Conservation (phyloP, 2,888 invertebrate genomes). For the Epicampocera succincta region DNA sequence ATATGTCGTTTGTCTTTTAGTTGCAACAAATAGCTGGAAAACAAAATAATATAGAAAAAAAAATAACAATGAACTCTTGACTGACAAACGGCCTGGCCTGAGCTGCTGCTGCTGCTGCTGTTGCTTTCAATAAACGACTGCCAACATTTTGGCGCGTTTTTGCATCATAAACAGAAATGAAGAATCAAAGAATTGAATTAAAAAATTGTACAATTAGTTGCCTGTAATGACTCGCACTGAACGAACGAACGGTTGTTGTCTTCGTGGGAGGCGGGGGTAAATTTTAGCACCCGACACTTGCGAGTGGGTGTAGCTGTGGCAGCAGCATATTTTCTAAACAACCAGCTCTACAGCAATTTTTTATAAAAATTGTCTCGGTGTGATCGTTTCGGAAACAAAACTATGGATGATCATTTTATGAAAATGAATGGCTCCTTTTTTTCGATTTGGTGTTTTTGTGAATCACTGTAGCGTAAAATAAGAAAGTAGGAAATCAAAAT, state of each 20-base stretch:
- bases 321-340: neutral
- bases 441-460: too few species aligned
- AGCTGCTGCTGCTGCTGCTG: neutral
- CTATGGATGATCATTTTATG: slow-evolving; percentile 34
- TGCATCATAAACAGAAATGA: neutral
- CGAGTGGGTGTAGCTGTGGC: slow-evolving; percentile 38
- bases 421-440: slow-evolving; percentile 18
- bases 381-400: slow-evolving; percentile 36
- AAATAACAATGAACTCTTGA: slow-evolving; percentile 75
- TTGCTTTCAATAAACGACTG: slow-evolving; percentile 17
- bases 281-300: neutral
- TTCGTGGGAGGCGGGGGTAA: too few species aligned
- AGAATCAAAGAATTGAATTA: neutral
- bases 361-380: neutral
- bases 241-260: too few species aligned
- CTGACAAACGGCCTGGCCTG: slow-evolving; percentile 41
- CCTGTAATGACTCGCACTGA: neutral
- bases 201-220: slow-evolving; percentile 10
- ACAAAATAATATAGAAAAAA: neutral
- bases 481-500: slow-evolving; percentile 68
- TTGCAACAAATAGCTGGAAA: too few species aligned
- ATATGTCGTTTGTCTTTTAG: too few species aligned
- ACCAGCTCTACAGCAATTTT: too few species aligned
- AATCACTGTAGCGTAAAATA: slow-evolving; percentile 62
- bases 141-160: slow-evolving; percentile 19